These are phyloP conservation scores for Apamea crenata DNA, from an alignment of 2,888 invertebrate genomes.

Conservation along the genomic window DNA sequence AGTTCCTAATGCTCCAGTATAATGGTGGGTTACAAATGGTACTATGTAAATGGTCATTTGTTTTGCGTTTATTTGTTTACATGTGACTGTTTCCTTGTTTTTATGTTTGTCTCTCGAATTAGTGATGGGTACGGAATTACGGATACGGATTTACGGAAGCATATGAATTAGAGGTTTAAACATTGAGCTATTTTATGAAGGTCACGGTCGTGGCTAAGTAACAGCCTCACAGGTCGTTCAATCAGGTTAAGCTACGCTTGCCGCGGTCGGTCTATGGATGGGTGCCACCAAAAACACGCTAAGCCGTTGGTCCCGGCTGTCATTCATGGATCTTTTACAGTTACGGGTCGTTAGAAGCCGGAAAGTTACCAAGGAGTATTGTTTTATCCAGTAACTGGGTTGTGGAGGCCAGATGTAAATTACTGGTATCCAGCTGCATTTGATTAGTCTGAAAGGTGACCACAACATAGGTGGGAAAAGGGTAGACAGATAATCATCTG, in stretches of 20 bases:
- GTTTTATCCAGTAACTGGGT: no score
- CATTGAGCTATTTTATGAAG: conserved; percentile 5
- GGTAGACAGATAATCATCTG: no score
- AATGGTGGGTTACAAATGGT: conserved; percentile 29
- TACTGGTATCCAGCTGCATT: no score
- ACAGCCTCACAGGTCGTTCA: not conserved
- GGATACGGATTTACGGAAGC: conserved; percentile 5
- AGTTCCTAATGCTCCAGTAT: conserved; percentile 51
- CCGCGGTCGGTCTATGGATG: no score
- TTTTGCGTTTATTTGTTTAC: conserved; percentile 27
- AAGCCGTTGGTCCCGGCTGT: not conserved
- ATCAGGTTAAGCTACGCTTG: not conserved
- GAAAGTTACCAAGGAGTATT: no score
- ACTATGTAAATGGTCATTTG: conserved; percentile 19
- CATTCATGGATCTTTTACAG: no score
- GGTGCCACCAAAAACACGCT: not conserved
- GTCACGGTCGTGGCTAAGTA: not conserved
- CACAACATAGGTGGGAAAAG: no score
- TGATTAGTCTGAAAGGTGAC: no score
- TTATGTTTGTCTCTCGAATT: conserved; percentile 27
- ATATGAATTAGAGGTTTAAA: conserved; percentile 1
- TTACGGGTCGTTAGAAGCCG: no score
- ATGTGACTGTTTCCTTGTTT: conserved; percentile 48
- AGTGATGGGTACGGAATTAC: conserved; percentile 3
- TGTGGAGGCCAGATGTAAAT: no score